Evolutionary conservation across 1,140 invertebrate species (phyloP).

Genomic region (Chionoecetes opilio): DNA sequence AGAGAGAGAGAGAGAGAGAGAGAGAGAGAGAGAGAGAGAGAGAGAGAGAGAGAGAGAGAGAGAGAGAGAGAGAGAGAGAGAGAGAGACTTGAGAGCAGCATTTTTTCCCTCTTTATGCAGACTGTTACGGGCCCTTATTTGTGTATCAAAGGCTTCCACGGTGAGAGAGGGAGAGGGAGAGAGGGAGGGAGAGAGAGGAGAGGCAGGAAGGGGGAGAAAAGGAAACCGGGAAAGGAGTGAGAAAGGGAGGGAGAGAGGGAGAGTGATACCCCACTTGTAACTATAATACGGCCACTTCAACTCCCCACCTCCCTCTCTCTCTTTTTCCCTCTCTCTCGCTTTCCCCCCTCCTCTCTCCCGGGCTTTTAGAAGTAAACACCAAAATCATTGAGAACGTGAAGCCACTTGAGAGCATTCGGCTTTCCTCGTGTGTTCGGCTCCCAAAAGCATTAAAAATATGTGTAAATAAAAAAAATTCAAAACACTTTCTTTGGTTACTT

Average conservation of each 20-base stretch:
- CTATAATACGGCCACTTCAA: not conserved
- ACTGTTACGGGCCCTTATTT: constrained; percentile 28
- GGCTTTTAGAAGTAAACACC: not conserved
- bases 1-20: not conserved
- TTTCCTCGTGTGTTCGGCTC: no score
- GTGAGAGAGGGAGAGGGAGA: not conserved
- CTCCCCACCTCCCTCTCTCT: not conserved
- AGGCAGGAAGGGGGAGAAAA: not conserved
- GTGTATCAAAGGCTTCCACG: constrained; percentile 42
- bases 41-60: constrained; percentile 34
- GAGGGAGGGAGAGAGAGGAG: not conserved
- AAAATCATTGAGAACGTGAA: not conserved
- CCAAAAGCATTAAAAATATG: no score
- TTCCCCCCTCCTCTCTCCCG: not conserved
- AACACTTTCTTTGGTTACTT: no score
- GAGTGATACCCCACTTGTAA: constrained; percentile 1
- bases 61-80: constrained; percentile 7
- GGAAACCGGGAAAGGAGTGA: not conserved
- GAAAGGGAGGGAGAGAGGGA: not conserved
- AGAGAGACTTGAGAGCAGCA: not conserved
- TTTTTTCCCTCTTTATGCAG: not conserved
- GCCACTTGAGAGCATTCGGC: not conserved
- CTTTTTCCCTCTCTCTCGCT: not conserved
- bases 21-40: constrained; percentile 24
- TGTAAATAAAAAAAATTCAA: no score